These are phyloP conservation scores for Apostichopus californicus DNA, from an alignment of 35 echinoderm and acorn worm genomes.

Conservation along the genomic window DNA sequence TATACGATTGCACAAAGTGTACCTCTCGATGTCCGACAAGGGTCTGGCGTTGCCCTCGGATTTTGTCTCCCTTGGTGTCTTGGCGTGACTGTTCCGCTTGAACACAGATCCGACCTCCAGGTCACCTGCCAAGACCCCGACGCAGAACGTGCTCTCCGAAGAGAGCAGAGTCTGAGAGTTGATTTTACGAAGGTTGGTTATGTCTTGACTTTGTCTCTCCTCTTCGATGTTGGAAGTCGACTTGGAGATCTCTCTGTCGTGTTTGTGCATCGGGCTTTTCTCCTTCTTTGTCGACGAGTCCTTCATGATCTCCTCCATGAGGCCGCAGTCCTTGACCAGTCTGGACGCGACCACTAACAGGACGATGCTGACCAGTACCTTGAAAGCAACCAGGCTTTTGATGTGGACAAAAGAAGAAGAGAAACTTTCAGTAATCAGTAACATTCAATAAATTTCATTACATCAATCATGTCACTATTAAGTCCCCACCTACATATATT, in stretches of 20 bases:
- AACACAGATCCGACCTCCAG: conserved; percentile 47
- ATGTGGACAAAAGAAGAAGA: too few species aligned
- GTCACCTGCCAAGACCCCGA: conserved; percentile 30
- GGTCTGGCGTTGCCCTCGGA: conserved; percentile 5
- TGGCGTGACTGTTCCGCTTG: conserved; percentile 4
- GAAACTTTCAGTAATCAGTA: too few species aligned
- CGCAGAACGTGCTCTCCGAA: conserved; percentile 33
- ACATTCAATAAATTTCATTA: too few species aligned
- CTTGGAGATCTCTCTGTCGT: background rate
- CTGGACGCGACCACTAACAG: conserved; percentile 29
- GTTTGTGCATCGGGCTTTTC: background rate
- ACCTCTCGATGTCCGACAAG: conserved; percentile 50
- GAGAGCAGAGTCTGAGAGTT: conserved; percentile 45
- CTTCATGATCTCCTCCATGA: conserved; percentile 45
- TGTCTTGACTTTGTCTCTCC: conserved; percentile 8
- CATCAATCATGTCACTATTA: too few species aligned
- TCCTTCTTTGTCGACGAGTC: conserved; percentile 13
- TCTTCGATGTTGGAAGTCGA: conserved; percentile 40
- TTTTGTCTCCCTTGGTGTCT: background rate
- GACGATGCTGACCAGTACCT: conserved; percentile 48
- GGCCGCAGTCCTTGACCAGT: conserved; percentile 23
- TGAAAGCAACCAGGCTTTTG: conserved; percentile 45
- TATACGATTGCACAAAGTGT: conserved; percentile 62
- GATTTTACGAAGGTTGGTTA: conserved; percentile 22
- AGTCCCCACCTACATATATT: too few species aligned